These are phyloP conservation scores for Peromyscus polionotus DNA, from an alignment of 2,113 vertebrate genomes.

Conservation along the genomic window DNA sequence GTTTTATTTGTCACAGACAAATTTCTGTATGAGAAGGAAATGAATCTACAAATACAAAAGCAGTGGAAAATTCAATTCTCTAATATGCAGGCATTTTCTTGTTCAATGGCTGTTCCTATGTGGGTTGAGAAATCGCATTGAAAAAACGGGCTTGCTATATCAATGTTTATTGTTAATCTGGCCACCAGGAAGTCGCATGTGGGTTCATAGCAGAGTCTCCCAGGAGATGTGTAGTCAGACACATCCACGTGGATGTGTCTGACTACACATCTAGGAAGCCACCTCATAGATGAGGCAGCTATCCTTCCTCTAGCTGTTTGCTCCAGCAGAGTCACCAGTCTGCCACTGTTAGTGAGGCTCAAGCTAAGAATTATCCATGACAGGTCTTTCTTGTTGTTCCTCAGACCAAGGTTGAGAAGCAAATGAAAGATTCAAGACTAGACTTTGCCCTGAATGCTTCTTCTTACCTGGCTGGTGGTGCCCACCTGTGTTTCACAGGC, in stretches of 20 bases:
- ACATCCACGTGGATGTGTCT: too few species aligned
- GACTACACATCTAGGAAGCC: background rate
- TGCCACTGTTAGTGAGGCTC: background rate
- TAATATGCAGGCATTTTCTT: background rate
- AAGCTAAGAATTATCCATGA: background rate
- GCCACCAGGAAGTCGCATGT: background rate
- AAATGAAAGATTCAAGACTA: background rate
- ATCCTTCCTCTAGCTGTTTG: background rate
- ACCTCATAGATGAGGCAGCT: background rate
- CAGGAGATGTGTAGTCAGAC: background rate
- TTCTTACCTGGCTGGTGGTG: background rate
- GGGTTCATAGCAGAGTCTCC: background rate
- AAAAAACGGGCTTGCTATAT: background rate
- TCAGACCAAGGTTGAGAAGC: background rate
- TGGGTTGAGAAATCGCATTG: background rate
- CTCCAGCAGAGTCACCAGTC: background rate
- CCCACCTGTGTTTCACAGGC: background rate
- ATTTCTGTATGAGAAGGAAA: background rate
- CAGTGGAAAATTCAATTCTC: background rate
- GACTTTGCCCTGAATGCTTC: background rate
- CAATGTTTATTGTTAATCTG: background rate
- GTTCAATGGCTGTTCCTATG: background rate
- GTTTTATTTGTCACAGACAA: slow-evolving; percentile 14
- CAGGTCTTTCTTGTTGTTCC: background rate
- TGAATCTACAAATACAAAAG: background rate